Evolutionary conservation across 2,797 vertebrate genomes (phyloP).

Genomic region (Valencia hispanica): DNA sequence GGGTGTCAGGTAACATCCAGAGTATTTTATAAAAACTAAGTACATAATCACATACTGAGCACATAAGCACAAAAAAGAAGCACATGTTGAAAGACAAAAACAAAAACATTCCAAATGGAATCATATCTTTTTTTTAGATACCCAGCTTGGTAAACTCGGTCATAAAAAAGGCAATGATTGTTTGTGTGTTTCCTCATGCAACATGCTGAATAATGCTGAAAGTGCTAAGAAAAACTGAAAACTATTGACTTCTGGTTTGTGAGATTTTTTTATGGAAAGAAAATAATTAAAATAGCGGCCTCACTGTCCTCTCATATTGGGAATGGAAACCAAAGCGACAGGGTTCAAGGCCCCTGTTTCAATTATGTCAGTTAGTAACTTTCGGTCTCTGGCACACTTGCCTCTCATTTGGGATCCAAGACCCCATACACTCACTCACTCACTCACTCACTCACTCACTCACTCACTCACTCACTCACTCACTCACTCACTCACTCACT

Average conservation of each 20-base stretch:
- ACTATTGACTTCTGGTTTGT: conserved; percentile 57
- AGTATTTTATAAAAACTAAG: too few relatives aligned
- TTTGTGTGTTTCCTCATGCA: conserved; percentile 1
- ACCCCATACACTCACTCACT: too few relatives aligned
- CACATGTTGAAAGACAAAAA: conserved; percentile 26
- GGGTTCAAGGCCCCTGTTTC: conserved; percentile 6
- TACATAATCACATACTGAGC: too few relatives aligned
- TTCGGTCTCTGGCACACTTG: too few relatives aligned
- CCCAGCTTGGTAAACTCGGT: conserved; percentile 5
- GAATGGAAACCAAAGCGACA: conserved; percentile 6
- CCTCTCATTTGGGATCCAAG: too few relatives aligned
- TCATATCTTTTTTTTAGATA: conserved; percentile 27
- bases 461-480: too few relatives aligned
- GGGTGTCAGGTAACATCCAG: conserved; percentile 28
- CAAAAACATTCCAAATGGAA: conserved; percentile 39
- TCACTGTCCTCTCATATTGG: not conserved
- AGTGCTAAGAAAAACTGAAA: conserved; percentile 54
- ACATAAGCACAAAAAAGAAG: conserved; percentile 8
- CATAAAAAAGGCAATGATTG: conserved; percentile 26
- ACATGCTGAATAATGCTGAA: conserved; percentile 11
- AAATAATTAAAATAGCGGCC: conserved; percentile 42
- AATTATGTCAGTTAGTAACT: too few relatives aligned
- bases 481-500: too few relatives aligned
- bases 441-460: too few relatives aligned
- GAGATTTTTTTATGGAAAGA: conserved; percentile 44